Conservation (phyloP, 2,888 invertebrate species). For the Bhutanitis thaidina region DNA sequence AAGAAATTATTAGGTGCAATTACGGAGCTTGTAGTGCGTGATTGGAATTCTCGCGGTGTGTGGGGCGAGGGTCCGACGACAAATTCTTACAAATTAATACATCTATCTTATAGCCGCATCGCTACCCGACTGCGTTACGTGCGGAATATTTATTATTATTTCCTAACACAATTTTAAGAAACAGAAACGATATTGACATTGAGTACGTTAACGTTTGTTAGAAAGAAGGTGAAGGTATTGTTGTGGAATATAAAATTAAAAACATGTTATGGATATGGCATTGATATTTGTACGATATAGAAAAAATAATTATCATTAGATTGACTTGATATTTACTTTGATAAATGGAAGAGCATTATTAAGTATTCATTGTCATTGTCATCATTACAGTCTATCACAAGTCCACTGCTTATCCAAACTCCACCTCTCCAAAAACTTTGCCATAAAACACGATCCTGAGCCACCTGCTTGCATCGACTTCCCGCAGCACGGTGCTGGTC, state of each 20-base stretch:
- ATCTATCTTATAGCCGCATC: conserved; percentile 63
- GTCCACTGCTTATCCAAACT: no score
- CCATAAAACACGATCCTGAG: no score
- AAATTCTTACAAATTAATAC: conserved; percentile 80
- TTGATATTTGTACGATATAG: not conserved
- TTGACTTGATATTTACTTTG: no score
- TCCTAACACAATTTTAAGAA: conserved; percentile 46
- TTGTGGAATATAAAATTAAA: not conserved
- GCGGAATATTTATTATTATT: conserved; percentile 67
- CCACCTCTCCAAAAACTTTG: no score
- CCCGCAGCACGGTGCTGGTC: no score
- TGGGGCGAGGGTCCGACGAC: conserved; percentile 68
- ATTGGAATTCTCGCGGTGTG: conserved; percentile 65
- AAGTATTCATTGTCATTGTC: no score
- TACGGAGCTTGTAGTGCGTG: conserved; percentile 77
- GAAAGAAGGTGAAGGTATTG: not conserved
- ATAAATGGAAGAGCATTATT: no score
- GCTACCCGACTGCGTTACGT: conserved; percentile 62
- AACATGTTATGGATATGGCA: not conserved
- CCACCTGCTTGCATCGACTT: no score
- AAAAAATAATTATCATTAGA: no score
- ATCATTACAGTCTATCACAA: no score
- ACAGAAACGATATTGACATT: conserved; percentile 43
- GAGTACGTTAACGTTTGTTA: conserved; percentile 33
- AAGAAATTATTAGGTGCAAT: conserved; percentile 79